Base-by-base conservation (phyloP, 2,113 vertebrate species). In the Indri indri region DNA sequence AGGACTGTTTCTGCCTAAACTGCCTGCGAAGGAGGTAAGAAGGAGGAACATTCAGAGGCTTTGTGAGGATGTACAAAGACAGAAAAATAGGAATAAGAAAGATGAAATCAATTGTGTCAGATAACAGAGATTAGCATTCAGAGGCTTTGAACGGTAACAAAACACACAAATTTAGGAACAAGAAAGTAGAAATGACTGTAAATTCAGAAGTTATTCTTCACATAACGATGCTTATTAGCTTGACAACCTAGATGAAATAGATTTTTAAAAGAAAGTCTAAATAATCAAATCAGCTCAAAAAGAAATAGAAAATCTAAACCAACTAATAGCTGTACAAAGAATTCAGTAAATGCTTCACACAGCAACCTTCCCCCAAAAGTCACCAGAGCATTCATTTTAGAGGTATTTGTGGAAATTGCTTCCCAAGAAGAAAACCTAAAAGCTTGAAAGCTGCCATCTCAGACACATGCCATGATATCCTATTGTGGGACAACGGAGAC, bases 191-290 rank as follows among this genome's bases (percentile, higher is more conserved):
- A 94, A 76, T 84, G 50, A 84, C 27, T 66, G 18, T 52, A 57
- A 87, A 80, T 59, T 73, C 25, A 92, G 18, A 92, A 93, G 66
- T 86, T 93, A 73, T 71, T 92, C n/a, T 93, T 90, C 66, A 25
- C 25, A 42, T 27, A 50, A 83, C 14, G 88, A 76, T 70, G 42
- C 9, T 73, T 94, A 86, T 88, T 96, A 65, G 22, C 73, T 83
- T 89, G 45, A 88, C 91, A 92, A 57, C 23, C n/a, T 86, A 84
- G 66, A 77, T 61, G 86, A 92, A 96, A 91, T 71, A 32, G 22
- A 66, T 79, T 97, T 92, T 83, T 88, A 82, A 85, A 71, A 12
- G 34, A 87, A 88, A 94, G n/a, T 30, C 17, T 87, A 94, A 91
- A 88, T 42, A 95, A 88, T 79, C 30, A 81, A 81, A 90, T 82